Conservation (phyloP, 2,797 vertebrate genomes). For the Sebastes iracundus region DNA sequence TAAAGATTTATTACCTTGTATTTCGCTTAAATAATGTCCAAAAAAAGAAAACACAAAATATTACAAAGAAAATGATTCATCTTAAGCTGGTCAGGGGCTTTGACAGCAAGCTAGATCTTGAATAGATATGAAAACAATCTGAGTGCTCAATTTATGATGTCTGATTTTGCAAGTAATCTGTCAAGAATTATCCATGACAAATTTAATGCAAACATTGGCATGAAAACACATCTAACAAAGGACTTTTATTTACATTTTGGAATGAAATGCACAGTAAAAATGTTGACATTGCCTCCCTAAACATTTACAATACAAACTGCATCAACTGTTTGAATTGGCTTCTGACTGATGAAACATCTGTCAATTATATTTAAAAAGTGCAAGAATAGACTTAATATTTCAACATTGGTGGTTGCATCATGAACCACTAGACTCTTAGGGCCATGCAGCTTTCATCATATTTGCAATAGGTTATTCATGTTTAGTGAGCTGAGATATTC, state of each 20-base stretch:
- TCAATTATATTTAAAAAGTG: neutral
- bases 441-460: conserved; percentile 47
- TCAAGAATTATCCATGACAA: neutral
- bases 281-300: neutral
- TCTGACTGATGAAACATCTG: neutral
- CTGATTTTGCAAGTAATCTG: neutral
- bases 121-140: neutral
- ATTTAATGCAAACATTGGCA: neutral
- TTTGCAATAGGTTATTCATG: conserved; percentile 59
- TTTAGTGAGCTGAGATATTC: conserved; percentile 68
- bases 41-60: neutral
- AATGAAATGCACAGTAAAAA: neutral
- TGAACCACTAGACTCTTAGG: neutral
- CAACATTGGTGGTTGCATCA: neutral
- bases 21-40: neutral
- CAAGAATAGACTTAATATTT: neutral
- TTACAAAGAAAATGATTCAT: neutral
- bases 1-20: neutral
- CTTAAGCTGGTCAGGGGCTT: neutral
- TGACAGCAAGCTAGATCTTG: neutral
- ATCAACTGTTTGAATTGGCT: neutral
- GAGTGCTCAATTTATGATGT: neutral
- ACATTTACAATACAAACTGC: neutral
- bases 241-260: neutral
- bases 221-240: neutral